Evolutionary conservation across 2,113 vertebrate species (phyloP).

Genomic region (Terrapene triunguis): DNA sequence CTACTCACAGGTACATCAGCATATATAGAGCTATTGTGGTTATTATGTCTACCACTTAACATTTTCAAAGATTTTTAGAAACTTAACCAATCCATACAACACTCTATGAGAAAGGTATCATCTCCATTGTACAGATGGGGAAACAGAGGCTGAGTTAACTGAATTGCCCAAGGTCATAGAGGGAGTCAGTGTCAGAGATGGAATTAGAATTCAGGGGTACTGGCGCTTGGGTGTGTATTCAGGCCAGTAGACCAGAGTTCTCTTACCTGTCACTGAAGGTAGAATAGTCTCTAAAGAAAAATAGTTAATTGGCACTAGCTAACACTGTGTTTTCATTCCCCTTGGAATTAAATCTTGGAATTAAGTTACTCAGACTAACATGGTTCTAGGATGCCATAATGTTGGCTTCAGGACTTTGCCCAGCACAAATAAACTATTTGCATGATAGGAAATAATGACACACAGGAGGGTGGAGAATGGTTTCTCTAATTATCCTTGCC

Average conservation of each 20-base stretch:
- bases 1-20: background rate
- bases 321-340: background rate
- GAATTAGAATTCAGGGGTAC: background rate
- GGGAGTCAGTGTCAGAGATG: background rate
- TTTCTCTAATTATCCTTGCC: background rate
- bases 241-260: background rate
- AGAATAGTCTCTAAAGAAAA: background rate
- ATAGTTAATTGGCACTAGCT: background rate
- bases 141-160: background rate
- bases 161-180: background rate
- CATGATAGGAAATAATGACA: background rate
- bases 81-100: background rate
- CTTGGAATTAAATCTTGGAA: background rate
- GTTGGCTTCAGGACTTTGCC: background rate
- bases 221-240: background rate
- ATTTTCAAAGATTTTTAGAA: background rate
- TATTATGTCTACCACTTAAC: background rate
- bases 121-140: background rate
- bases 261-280: background rate
- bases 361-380: background rate
- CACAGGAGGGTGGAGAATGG: background rate
- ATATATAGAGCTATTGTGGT: background rate
- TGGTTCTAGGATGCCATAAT: background rate
- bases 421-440: background rate
- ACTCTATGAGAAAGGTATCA: background rate